These are phyloP conservation scores for Brachyptera putata DNA, from an alignment of 2,888 invertebrate genomes.

Conservation along the genomic window DNA sequence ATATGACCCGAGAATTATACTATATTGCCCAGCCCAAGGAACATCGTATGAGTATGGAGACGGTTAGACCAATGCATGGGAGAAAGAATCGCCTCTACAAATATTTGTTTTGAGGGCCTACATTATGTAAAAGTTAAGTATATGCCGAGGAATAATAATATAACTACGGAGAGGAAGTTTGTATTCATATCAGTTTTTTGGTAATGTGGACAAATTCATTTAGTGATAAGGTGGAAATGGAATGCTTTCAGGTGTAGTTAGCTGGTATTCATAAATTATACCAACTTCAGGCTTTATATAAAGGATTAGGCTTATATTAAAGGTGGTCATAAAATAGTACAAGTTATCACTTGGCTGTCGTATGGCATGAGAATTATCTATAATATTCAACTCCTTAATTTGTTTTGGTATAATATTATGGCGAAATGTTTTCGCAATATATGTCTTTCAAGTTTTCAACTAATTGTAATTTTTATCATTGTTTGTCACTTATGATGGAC, in stretches of 20 bases:
- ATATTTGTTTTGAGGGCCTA: slow-evolving; percentile 17
- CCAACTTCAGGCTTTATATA: background rate
- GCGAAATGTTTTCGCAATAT: too few relatives aligned
- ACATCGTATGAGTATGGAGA: too few relatives aligned
- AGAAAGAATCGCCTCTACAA: slow-evolving; percentile 18
- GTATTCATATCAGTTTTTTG: slow-evolving; percentile 14
- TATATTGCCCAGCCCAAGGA: too few relatives aligned
- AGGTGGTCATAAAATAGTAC: background rate
- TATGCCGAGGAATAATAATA: background rate
- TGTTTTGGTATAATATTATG: too few relatives aligned
- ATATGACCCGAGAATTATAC: too few relatives aligned
- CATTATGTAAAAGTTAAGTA: background rate
- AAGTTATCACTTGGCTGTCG: background rate
- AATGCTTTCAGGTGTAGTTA: too few relatives aligned
- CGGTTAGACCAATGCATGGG: slow-evolving; percentile 3
- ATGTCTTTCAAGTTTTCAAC: too few relatives aligned
- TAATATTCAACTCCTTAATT: too few relatives aligned
- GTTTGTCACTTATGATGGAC: too few relatives aligned
- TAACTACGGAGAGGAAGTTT: slow-evolving; percentile 15
- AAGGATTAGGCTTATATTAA: background rate
- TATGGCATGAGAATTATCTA: too few relatives aligned
- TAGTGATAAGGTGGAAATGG: slow-evolving; percentile 12
- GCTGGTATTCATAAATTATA: too few relatives aligned
- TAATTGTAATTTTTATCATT: too few relatives aligned
- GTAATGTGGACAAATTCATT: slow-evolving; percentile 16